A percentile compares a stretch with the other conserved stretches of the same genome.
These are phyloP conservation scores for Alosa sapidissima DNA, from an alignment of 2,797 vertebrate genomes.

Conservation along the genomic window DNA sequence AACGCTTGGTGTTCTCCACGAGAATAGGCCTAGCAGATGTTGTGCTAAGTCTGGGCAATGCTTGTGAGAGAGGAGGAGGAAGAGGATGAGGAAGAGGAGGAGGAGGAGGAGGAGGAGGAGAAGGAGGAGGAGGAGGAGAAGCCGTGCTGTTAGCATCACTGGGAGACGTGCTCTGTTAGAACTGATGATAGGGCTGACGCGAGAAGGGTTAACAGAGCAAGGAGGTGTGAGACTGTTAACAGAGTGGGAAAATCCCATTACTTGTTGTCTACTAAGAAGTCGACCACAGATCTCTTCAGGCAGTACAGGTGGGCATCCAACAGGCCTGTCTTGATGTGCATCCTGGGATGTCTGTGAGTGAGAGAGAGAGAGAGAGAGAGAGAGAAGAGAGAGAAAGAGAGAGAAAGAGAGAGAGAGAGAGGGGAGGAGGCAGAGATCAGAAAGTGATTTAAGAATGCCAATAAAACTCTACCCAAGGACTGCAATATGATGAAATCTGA, in stretches of 20 bases:
- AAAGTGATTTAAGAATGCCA: constrained; percentile 18
- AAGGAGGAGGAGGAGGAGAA: background rate
- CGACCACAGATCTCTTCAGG: constrained; percentile 92
- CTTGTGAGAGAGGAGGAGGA: background rate
- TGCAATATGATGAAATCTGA: constrained; percentile 22
- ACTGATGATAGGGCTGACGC: background rate
- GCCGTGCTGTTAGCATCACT: background rate
- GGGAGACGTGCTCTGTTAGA: background rate
- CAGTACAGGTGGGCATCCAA: constrained; percentile 98
- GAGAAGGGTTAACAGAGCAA: constrained; percentile 17
- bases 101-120: background rate
- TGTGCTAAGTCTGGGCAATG: background rate
- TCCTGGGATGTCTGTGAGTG: constrained; percentile 84
- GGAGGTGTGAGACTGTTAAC: constrained; percentile 32
- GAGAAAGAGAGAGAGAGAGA: background rate
- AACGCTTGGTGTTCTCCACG: background rate
- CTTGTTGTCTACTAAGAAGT: constrained; percentile 84
- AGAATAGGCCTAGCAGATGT: background rate
- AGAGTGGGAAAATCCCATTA: constrained; percentile 52
- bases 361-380: constrained; percentile 16
- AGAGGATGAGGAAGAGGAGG: background rate
- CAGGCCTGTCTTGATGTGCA: constrained; percentile 92
- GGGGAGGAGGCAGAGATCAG: no score
- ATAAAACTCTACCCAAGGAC: constrained; percentile 17
- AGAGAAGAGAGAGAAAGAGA: constrained; percentile 15